These are phyloP conservation scores for Naja naja DNA, from an alignment of 2,113 vertebrate species.

Conservation along the genomic window DNA sequence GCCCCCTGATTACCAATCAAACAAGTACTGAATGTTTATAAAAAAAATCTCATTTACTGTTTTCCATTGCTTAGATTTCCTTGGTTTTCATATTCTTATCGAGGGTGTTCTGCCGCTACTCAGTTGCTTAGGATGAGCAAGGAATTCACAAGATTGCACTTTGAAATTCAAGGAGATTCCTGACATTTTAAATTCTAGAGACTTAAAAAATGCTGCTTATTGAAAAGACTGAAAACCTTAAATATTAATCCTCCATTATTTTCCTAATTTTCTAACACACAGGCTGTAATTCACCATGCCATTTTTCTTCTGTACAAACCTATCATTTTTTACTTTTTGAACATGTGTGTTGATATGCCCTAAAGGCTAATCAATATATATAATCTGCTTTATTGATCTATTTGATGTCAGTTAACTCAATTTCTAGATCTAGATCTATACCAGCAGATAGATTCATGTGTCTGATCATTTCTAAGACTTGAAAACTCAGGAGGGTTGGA, in stretches of 20 bases:
- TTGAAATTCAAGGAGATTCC: background rate
- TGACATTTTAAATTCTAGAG: background rate
- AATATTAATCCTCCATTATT: background rate
- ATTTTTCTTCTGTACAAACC: background rate
- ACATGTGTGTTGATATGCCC: too few species aligned
- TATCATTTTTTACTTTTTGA: background rate
- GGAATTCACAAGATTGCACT: background rate
- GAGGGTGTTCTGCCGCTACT: slow-evolving; percentile 12
- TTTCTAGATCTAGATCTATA: background rate
- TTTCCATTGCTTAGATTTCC: slow-evolving; percentile 10
- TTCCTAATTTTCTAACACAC: background rate
- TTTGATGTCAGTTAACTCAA: background rate
- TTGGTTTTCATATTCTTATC: background rate
- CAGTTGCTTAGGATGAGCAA: background rate
- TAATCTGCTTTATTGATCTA: background rate
- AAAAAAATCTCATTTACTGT: slow-evolving; percentile 16
- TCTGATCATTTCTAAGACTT: background rate
- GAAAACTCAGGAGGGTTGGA: background rate
- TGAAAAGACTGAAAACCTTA: background rate
- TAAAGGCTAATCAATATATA: too few species aligned
- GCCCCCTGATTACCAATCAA: slow-evolving; percentile 50
- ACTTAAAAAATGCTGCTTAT: background rate
- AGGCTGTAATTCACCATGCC: background rate
- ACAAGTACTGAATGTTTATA: slow-evolving; percentile 13
- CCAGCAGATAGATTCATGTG: background rate